Evolutionary conservation across 2,888 invertebrate genomes (phyloP), one percentile per base, ranked within the genome.

Genomic region (Phortica magna): DNA sequence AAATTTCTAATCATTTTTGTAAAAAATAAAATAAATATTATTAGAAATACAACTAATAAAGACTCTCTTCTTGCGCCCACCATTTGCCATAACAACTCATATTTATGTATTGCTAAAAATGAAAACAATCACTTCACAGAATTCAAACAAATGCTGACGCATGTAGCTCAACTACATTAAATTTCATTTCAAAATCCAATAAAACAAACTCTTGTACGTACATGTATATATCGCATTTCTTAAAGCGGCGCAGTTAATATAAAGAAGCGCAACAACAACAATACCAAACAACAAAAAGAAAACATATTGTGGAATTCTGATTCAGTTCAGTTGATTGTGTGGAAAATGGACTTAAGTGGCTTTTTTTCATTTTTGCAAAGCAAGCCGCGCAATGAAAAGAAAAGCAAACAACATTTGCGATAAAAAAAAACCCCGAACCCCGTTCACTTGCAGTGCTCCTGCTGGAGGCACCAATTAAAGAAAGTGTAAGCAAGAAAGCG

Each of bases 271-370:
- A 68, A 68, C 17, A 48, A 43, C 17, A 68, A 31, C 31, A 31
- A 31, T 55, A 55, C n/a, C 17, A 55, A 55, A 55, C 55, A n/a
- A 2, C 6, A 2, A 55, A 55, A 55, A 55, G 55, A 17, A 31
- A 31, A 55, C 17, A 61, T 12, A 22, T 19, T 22, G 61, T 19
- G 61, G 17, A 61, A 31, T 31, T 31, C 31, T 7, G 17, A 59
- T 59, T 59, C 59, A 59, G 22, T 59, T 59, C 59, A 64, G 64
- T 64, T 64, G 31, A 64, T 64, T 64, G 31, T 64, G 64, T 31
- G 31, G 31, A 31, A 31, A 48, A 43, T 68, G 17, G 68, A 74
- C 74, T 74, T 67, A 74, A 67, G 67, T 55, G 65, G 74, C 19
- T 68, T 65, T 67, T 53, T 55, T 55, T n/a, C n/a, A 72, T 55